Percentiles rank a stretch among this genome's conserved stretches.
These are phyloP conservation scores for Polydrusus tereticollis DNA, from an alignment of 2,888 invertebrate species.

Conservation along the genomic window DNA sequence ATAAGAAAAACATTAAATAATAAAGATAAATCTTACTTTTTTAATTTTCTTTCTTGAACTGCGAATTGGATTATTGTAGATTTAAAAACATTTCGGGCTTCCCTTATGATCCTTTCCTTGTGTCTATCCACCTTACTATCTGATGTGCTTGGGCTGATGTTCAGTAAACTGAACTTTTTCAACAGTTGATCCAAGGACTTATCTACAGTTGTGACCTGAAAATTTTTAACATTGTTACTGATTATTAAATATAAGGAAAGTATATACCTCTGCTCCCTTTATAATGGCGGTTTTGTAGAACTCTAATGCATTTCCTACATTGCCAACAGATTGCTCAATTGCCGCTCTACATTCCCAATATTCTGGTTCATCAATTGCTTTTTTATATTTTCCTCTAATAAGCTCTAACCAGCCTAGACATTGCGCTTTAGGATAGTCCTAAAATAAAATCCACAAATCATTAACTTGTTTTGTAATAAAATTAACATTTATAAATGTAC, in stretches of 20 bases:
- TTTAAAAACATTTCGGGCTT: slow-evolving; percentile 73
- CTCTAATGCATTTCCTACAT: slow-evolving; percentile 71
- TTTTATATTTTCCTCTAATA: slow-evolving; percentile 67
- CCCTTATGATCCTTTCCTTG: slow-evolving; percentile 62
- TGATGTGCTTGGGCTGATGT: slow-evolving; percentile 67
- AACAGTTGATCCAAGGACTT: slow-evolving; percentile 70
- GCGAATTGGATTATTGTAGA: slow-evolving; percentile 73
- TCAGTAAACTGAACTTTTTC: slow-evolving; percentile 72
- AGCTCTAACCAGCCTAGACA: slow-evolving; percentile 71
- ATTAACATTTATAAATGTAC: no score
- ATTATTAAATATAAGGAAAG: not conserved
- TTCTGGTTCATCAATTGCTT: slow-evolving; percentile 66
- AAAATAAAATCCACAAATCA: no score
- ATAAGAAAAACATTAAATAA: no score
- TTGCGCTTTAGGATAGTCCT: slow-evolving; percentile 72
- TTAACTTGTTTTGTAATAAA: no score
- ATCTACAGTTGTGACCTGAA: slow-evolving; percentile 70
- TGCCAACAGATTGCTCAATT: slow-evolving; percentile 70
- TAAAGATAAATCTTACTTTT: slow-evolving; percentile 21
- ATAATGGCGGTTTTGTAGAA: slow-evolving; percentile 73
- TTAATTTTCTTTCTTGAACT: slow-evolving; percentile 65
- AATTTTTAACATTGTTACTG: slow-evolving; percentile 28
- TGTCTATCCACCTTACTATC: slow-evolving; percentile 49
- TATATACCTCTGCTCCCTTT: slow-evolving; percentile 71
- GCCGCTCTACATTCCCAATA: slow-evolving; percentile 76